Evolutionary conservation across 2,113 vertebrate species (phyloP), one percentile per base, ranked within the genome.

Genomic region (Lamprologus sp.): DNA sequence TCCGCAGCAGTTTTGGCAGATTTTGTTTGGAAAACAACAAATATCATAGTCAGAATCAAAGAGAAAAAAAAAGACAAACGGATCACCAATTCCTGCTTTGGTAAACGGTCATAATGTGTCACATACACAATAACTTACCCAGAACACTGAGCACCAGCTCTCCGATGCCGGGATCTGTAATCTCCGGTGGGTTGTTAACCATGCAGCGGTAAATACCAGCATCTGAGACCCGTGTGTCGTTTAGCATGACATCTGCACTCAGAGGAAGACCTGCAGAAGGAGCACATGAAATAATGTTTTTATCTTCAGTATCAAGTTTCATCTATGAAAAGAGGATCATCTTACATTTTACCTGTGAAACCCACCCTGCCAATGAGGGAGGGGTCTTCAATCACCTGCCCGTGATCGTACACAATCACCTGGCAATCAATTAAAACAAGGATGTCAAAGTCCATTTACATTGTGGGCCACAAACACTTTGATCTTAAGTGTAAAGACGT

Each of bases 321-420:
- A 19, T 31, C 9, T 40, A 28, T 14, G 21, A 21, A 11, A 33
- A 68, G 7, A 37, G 47, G 53, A 80, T 40, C 11, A 51, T 31
- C 23, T 77, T n/a, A 33, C 7, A 51, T 77, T 5, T 77, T 47
- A 96, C 95, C 94, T 92, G 94, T 90, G 65, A 97, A 97, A 11
- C 68, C 93, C 77, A 97, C 96, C 11, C 97, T 93, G 23, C 96
- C 96, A 4, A 83, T 94, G 54, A 96, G 93, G 9, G 96, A 96
- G 5, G 96, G 93, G 88, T 95, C 96, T 84, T 97, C 97, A 6
- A 96, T 96, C 86, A 96, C 96, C 94, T 97, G 95, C 2, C 96
- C 96, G 4, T 97, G 96, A 89, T 97, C 96, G 9, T 96, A 97
- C 12, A 95, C 96, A 1, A 97, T 97, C 88, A 97, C 96, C 97